Evolutionary conservation across 2,888 invertebrate species (phyloP).

Genomic region (Macaria liturata): DNA sequence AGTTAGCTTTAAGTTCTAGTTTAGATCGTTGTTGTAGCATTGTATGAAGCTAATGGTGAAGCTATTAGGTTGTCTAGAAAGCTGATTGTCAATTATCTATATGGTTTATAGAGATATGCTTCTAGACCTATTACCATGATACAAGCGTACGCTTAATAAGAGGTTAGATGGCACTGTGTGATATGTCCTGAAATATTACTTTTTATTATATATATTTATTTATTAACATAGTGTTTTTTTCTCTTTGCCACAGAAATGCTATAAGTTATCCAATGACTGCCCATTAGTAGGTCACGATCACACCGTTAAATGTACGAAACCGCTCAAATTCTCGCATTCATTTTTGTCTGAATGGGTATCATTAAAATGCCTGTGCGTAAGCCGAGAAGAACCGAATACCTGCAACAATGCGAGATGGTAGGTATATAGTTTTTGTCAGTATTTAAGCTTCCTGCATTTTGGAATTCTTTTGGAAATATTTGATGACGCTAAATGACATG

Average conservation of each 20-base stretch:
- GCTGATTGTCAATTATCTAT: too few species aligned
- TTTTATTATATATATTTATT: too few species aligned
- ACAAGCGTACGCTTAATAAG: too few species aligned
- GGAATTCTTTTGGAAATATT: not conserved
- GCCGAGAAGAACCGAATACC: slow-evolving; percentile 25
- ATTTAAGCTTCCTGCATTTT: not conserved
- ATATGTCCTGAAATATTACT: too few species aligned
- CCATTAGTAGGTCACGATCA: slow-evolving; percentile 9
- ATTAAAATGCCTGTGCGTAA: slow-evolving; percentile 31
- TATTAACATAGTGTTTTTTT: too few species aligned
- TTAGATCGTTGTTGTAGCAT: slow-evolving; percentile 9
- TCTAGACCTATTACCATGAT: too few species aligned
- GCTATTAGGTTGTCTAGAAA: too few species aligned
- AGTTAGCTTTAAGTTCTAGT: slow-evolving; percentile 13
- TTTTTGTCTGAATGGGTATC: slow-evolving; percentile 17
- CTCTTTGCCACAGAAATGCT: not conserved
- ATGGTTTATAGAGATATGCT: too few species aligned
- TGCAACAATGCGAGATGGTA: slow-evolving; percentile 8
- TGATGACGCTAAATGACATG: not conserved
- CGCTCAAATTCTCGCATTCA: slow-evolving; percentile 2
- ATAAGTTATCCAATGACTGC: not conserved
- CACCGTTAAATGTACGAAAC: slow-evolving; percentile 7
- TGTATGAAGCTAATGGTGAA: too few species aligned
- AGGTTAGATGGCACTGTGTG: too few species aligned
- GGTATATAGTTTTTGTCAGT: slow-evolving; percentile 8